These are phyloP conservation scores for Phoenicopterus ruber DNA, from an alignment of 2,113 vertebrate species.

Conservation along the genomic window DNA sequence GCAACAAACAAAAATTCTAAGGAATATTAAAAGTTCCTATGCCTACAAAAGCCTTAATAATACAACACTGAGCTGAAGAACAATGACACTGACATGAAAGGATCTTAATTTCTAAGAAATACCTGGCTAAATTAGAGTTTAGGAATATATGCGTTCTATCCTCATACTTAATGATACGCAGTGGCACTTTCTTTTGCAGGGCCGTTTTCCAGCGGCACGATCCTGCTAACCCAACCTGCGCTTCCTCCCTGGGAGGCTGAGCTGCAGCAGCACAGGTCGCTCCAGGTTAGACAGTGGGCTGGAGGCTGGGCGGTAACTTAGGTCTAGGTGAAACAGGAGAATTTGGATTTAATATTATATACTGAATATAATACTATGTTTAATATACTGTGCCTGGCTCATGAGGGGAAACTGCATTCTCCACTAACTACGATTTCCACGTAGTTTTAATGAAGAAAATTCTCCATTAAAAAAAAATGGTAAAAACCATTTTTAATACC, in stretches of 20 bases:
- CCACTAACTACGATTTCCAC: background rate
- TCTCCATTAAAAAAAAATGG: background rate
- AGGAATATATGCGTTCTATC: background rate
- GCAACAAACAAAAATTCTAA: background rate
- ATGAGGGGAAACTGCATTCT: background rate
- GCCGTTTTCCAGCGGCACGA: background rate
- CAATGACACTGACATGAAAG: background rate
- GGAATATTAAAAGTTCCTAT: background rate
- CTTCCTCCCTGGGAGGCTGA: background rate
- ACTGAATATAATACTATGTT: background rate
- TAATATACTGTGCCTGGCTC: background rate
- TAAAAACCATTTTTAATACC: background rate
- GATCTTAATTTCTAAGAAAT: constrained; percentile 1
- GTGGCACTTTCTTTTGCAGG: background rate
- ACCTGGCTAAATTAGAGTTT: background rate
- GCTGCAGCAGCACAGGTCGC: background rate
- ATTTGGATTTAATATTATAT: background rate
- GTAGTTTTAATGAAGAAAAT: background rate
- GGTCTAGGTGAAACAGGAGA: background rate
- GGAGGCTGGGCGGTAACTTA: background rate
- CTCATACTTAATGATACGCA: background rate
- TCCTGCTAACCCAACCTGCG: background rate
- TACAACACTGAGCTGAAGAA: background rate
- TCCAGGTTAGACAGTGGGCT: background rate
- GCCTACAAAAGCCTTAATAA: background rate